Conservation (phyloP, 2,888 invertebrate genomes). For the Chalcis sispes region DNA sequence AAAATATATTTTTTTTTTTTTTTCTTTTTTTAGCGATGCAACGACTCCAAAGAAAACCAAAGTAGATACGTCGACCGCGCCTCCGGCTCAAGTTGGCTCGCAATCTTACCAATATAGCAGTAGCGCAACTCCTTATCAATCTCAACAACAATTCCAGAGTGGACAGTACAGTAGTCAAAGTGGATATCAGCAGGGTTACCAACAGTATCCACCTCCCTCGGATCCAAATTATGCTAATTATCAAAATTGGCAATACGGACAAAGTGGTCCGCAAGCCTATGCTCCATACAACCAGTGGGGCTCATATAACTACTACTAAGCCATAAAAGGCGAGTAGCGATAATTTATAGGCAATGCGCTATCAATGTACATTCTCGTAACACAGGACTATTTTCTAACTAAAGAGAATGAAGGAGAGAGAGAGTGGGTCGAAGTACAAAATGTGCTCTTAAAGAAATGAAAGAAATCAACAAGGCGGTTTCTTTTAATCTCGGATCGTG, state of each 20-base stretch:
- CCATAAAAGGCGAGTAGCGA: not conserved
- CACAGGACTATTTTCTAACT: constrained; percentile 26
- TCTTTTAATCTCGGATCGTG: constrained; percentile 17
- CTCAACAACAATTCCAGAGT: constrained; percentile 74
- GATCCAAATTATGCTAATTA: constrained; percentile 75
- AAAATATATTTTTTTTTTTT: constrained; percentile 8
- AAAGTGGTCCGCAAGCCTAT: constrained; percentile 74
- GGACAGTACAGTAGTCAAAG: constrained; percentile 78
- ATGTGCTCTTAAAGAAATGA: not conserved
- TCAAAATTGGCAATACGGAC: constrained; percentile 74
- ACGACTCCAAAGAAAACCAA: constrained; percentile 72
- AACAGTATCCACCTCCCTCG: constrained; percentile 74
- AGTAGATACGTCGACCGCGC: constrained; percentile 62
- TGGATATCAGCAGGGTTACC: constrained; percentile 77
- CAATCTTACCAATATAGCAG: constrained; percentile 75
- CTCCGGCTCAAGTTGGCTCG: constrained; percentile 71
- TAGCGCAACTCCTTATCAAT: constrained; percentile 72
- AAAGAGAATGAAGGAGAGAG: not conserved
- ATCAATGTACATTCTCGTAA: constrained; percentile 55
- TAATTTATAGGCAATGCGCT: constrained; percentile 39
- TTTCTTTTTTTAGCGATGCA: constrained; percentile 65
- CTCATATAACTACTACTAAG: constrained; percentile 75
- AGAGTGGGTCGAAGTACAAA: not conserved
- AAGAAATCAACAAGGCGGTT: constrained; percentile 24
- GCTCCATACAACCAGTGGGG: constrained; percentile 75